Evolutionary conservation across 1,140 invertebrate species (phyloP).

Genomic region (Triops longicaudatus): DNA sequence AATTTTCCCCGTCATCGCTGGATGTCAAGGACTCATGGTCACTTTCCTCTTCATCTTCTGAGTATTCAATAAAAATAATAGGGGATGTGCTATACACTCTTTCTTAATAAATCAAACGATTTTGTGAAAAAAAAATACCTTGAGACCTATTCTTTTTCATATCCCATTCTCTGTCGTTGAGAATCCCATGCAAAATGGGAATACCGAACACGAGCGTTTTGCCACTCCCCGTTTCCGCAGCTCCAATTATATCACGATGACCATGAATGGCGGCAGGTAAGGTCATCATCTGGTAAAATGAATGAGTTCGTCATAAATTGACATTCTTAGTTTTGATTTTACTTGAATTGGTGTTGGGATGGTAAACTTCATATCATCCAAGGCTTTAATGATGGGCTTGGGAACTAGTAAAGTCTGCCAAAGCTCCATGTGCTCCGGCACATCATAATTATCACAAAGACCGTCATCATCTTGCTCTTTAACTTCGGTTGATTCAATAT

Average conservation of each 20-base stretch:
- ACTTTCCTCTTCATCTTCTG: constrained; percentile 19
- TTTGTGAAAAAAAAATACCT: constrained; percentile 24
- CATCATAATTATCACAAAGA: constrained; percentile 23
- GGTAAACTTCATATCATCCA: constrained; percentile 65
- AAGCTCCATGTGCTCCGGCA: constrained; percentile 44
- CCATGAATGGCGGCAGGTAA: constrained; percentile 80
- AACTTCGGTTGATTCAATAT: not conserved
- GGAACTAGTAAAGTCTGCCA: constrained; percentile 67
- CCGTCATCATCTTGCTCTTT: not conserved
- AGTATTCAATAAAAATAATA: not conserved
- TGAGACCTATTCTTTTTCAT: constrained; percentile 34
- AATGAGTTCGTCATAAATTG: not conserved
- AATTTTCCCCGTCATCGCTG: constrained; percentile 29
- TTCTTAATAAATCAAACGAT: not conserved
- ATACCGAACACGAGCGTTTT: constrained; percentile 96
- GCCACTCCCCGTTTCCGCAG: constrained; percentile 95
- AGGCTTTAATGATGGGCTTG: constrained; percentile 56
- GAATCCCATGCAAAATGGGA: constrained; percentile 75
- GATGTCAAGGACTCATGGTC: not conserved
- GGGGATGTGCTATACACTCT: too few species aligned
- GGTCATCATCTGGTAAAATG: constrained; percentile 49
- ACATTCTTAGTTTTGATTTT: constrained; percentile 19
- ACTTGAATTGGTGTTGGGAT: constrained; percentile 74
- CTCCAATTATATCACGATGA: constrained; percentile 79
- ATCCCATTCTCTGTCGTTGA: constrained; percentile 53